A percentile compares a stretch with the other conserved stretches of the same genome.
phyloP scores from a whole-genome alignment of 1,140 invertebrate species.

The Scaptodrosophila lebanonensis region DNA sequence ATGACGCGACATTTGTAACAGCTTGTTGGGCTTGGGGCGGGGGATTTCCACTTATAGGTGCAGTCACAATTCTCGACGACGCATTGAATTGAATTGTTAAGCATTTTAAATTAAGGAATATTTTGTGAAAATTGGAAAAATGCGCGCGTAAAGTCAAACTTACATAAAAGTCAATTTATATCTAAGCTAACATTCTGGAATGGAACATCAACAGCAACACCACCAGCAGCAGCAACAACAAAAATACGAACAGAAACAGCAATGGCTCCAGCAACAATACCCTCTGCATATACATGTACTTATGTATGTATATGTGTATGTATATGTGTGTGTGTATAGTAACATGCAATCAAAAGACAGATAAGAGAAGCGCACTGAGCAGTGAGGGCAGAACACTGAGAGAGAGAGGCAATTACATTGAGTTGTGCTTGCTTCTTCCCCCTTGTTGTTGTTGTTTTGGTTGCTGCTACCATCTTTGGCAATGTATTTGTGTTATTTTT shows the following conservation, averaged over 20 bases:
- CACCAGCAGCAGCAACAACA: no score
- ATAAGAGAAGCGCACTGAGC: no score
- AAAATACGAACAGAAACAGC: no score
- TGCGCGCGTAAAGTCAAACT: constrained; percentile 43
- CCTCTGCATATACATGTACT: no score
- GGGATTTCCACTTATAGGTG: no score
- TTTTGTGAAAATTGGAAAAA: constrained; percentile 28
- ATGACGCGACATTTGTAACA: constrained; percentile 12
- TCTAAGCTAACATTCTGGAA: constrained; percentile 12
- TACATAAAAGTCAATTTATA: constrained; percentile 57
- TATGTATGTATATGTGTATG: not conserved
- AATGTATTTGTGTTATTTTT: constrained; percentile 4
- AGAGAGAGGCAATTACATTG: constrained; percentile 51
- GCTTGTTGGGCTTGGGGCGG: constrained; percentile 11
- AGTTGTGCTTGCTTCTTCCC: constrained; percentile 43
- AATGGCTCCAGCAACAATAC: no score
- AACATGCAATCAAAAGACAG: constrained; percentile 37
- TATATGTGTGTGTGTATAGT: constrained; percentile 10
- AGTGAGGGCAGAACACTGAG: no score
- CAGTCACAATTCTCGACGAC: constrained; percentile 40
- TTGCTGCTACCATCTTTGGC: not conserved
- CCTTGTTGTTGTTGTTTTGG: constrained; percentile 7
- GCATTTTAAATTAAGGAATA: constrained; percentile 46
- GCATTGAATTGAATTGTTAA: constrained; percentile 58
- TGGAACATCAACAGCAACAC: constrained; percentile 5